These are phyloP conservation scores for Silvanus unidentatus DNA, from an alignment of 2,888 invertebrate genomes.

Conservation along the genomic window DNA sequence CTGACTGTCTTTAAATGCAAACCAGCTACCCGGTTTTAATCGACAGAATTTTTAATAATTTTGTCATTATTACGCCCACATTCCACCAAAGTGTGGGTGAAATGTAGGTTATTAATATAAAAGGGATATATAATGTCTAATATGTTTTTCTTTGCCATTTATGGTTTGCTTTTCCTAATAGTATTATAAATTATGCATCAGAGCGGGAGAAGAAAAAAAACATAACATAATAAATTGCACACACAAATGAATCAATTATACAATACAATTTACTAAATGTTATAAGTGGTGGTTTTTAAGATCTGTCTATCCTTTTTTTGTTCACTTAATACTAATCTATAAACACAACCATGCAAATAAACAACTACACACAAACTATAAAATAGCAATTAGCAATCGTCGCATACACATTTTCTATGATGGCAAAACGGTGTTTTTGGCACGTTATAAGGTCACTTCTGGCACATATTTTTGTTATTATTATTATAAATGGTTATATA, in stretches of 20 bases:
- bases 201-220: neutral
- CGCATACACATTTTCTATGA: slow-evolving; percentile 16
- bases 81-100: slow-evolving; percentile 16
- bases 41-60: slow-evolving; percentile 1
- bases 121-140: slow-evolving; percentile 6
- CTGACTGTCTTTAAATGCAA: no score
- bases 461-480: no score
- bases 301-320: slow-evolving; percentile 4
- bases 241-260: no score
- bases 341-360: slow-evolving; percentile 19
- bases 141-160: slow-evolving; percentile 1
- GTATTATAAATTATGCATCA: slow-evolving; percentile 1
- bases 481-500: no score
- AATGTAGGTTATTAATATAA: slow-evolving; percentile 24
- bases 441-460: no score
- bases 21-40: neutral
- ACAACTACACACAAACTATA: slow-evolving; percentile 8
- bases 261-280: no score
- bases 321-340: slow-evolving; percentile 9
- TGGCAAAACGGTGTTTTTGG: no score
- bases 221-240: no score
- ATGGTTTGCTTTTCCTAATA: no score
- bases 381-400: slow-evolving; percentile 13
- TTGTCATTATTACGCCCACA: slow-evolving; percentile 17
- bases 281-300: no score